Conservation (phyloP, 1,140 invertebrate genomes). For the Rhyzopertha dominica region DNA sequence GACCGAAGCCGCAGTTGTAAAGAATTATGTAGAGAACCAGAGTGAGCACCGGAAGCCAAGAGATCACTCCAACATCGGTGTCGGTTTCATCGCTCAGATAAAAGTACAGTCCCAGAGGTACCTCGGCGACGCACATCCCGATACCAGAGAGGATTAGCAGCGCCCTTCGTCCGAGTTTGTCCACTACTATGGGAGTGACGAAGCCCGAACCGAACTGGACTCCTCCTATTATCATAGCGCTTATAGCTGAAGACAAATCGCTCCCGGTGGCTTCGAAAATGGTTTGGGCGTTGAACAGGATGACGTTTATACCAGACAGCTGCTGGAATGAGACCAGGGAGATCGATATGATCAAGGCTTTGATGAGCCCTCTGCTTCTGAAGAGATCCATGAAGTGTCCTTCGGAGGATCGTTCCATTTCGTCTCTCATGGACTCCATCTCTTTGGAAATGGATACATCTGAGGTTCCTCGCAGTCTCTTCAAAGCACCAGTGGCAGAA, state of each 20-base stretch:
- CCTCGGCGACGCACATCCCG: constrained; percentile 14
- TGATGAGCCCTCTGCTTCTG: constrained; percentile 47
- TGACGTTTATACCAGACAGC: constrained; percentile 73
- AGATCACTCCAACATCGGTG: constrained; percentile 30
- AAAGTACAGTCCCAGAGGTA: constrained; percentile 21
- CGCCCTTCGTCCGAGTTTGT: constrained; percentile 42
- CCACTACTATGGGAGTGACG: constrained; percentile 19
- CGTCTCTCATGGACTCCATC: constrained; percentile 20
- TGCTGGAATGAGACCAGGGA: constrained; percentile 69
- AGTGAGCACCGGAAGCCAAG: constrained; percentile 30
- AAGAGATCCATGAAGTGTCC: constrained; percentile 17
- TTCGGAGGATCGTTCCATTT: constrained; percentile 21
- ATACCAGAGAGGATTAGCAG: constrained; percentile 19
- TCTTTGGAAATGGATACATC: constrained; percentile 24
- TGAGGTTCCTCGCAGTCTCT: constrained; percentile 55
- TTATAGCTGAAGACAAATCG: constrained; percentile 42
- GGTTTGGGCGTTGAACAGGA: constrained; percentile 70
- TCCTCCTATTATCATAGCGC: constrained; percentile 18
- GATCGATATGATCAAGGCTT: constrained; percentile 62
- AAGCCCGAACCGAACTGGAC: constrained; percentile 18
- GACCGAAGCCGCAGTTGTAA: constrained; percentile 60
- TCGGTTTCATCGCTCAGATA: constrained; percentile 12
- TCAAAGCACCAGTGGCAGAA: constrained; percentile 58
- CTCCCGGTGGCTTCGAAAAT: constrained; percentile 63
- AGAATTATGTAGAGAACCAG: constrained; percentile 30